Evolutionary conservation across 2,113 vertebrate species (phyloP).

Genomic region (Puntigrus tetrazona): DNA sequence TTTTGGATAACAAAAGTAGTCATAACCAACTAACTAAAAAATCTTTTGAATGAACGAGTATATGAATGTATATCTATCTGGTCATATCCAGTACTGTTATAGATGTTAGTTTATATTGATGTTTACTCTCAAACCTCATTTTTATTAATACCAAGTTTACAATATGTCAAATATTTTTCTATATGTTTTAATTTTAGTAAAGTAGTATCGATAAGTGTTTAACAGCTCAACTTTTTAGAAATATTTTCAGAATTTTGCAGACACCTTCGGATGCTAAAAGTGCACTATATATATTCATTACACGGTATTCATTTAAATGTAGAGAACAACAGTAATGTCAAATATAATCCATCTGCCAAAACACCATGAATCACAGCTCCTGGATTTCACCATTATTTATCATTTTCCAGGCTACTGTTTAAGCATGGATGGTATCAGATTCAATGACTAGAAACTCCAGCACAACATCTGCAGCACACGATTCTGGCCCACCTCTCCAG

Average conservation of each 20-base stretch:
- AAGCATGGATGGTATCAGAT: neutral
- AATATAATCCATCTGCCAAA: neutral
- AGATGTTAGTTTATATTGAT: neutral
- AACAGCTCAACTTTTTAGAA: neutral
- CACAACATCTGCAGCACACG: slow-evolving; percentile 41
- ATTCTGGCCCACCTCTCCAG: slow-evolving; percentile 38
- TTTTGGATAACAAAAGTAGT: neutral
- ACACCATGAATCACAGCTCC: neutral
- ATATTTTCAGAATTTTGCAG: neutral
- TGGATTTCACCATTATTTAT: slow-evolving; percentile 1
- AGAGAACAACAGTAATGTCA: neutral
- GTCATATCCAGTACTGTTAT: neutral
- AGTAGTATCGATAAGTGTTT: neutral
- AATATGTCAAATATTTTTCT: neutral
- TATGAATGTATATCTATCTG: neutral
- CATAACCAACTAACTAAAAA: no score
- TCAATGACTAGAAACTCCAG: slow-evolving; percentile 37
- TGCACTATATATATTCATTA: neutral
- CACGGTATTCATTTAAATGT: neutral
- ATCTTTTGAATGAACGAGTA: no score
- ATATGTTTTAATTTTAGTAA: neutral
- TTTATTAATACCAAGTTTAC: no score
- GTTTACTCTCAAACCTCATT: neutral
- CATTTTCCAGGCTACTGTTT: neutral
- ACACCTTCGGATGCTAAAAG: neutral